Evolutionary conservation across 2,113 vertebrate species (phyloP), one percentile per base, ranked within the genome.

Genomic region (Chinchilla lanigera): DNA sequence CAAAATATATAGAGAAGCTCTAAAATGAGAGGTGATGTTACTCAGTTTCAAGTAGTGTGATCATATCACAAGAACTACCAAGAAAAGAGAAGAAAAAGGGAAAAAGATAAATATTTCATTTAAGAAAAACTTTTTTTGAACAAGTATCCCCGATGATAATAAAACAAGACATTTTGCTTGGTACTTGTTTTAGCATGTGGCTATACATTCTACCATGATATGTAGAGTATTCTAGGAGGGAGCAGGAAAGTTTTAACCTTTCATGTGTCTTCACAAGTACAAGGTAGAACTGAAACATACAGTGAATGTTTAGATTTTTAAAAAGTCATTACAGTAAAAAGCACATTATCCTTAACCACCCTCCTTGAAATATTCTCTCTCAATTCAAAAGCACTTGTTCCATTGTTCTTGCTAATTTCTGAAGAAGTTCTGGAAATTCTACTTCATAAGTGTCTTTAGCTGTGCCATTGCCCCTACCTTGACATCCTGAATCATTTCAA

Each of bases 11-110:
- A 50, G 28, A 50, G 33, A 89, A 89, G 44, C 69, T 92, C 52
- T 84, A 85, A 97, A 96, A 90, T 69, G 28, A 80, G 95, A 95
- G 61, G 33, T 85, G 22, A 92, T 84, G 94, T 96, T 41, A 54
- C 11, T 93, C 52, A 60, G 3, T 63, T 83, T 96, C 81, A 92
- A 61, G 41, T 61, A 89, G 73, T 56, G 38, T 3, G 92, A 50
- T 69, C 47, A 24, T 7, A 88, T 35, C 44, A 33, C 35, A 78
- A 38, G 22, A 94, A 78, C 22, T 24, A 24, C 47, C 30, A 88
- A 84, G 61, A 82, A 91, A 83, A 87, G 24, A 86, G 69, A 77
- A 56, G 20, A 3, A 52, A 94, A 84, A 71, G 63, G 44, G 84
- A 71, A 86, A 47, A 17, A 90, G 13, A 80, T n/a, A 69, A 41